phyloP scores from a whole-genome alignment of 1,140 invertebrate species.

The Tetramorium simillimum region DNA sequence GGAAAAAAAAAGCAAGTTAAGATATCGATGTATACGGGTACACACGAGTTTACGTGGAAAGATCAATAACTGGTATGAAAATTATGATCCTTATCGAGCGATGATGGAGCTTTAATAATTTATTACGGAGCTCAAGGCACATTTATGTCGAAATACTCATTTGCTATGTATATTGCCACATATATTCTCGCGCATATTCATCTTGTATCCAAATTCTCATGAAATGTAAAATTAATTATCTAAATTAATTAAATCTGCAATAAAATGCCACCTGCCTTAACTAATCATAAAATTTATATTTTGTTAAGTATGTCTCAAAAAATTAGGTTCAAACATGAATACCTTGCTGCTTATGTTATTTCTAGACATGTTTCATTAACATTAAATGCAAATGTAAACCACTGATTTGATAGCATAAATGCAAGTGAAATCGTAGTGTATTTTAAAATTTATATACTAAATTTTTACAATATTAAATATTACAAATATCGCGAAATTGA shows the following conservation, averaged over 20 bases:
- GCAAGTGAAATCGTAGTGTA: not conserved
- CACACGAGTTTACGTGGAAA: not conserved
- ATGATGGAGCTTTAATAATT: constrained; percentile 35
- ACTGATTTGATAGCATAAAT: not conserved
- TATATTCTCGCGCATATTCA: constrained; percentile 3
- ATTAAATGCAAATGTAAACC: not conserved
- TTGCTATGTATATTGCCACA: constrained; percentile 5
- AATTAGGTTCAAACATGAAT: not conserved
- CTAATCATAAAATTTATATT: not conserved
- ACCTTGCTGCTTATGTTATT: not conserved
- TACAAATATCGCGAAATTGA: not conserved
- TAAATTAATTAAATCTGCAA: constrained; percentile 21
- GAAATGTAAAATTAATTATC: constrained; percentile 35
- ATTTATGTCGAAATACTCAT: constrained; percentile 16
- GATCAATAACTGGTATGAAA: constrained; percentile 31
- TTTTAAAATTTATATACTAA: not conserved
- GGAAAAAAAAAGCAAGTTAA: not conserved
- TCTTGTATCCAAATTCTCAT: not conserved
- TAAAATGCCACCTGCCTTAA: not conserved
- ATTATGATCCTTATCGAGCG: constrained; percentile 37
- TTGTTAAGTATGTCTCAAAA: not conserved
- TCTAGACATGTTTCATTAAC: not conserved
- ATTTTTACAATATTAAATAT: not conserved
- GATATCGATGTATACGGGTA: not conserved
- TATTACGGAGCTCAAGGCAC: constrained; percentile 31